Evolutionary conservation across 2,888 invertebrate genomes (phyloP), one percentile per base, ranked within the genome.

Genomic region (Trachelus stipa): DNA sequence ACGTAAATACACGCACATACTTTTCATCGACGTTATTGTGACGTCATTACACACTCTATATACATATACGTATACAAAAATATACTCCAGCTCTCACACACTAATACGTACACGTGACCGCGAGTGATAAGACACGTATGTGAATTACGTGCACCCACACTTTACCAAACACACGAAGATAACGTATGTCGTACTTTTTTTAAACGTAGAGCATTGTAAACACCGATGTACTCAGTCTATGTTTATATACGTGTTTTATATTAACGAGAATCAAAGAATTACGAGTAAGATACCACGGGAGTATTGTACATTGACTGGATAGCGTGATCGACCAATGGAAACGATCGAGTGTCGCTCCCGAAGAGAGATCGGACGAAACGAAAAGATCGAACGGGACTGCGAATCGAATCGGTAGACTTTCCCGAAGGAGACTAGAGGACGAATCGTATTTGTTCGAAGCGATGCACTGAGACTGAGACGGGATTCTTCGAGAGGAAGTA

Each of bases 231-330:
- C 88, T 90, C 90, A 88, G 86, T 90, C 89, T 90, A 90, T 90
- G 90, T 91, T 91, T 90, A 90, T 91, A 90, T 90, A 90, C 90
- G 89, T 90, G 90, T 90, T 91, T 91, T 91, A 89, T 90, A 90
- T 90, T 90, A 90, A 87, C 87, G 71, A 71, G 71, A 71, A 71
- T 71, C 31, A 71, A 71, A 71, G 31, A 71, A 71, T 30, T 71
- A 71, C 31, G 71, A 71, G 30, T 71, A 71, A 71, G 71, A 12
- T 71, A 31, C 71, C 33, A 30, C 71, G 71, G 71, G 33, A 30
- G 33, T 71, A 71, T 71, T 71, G 31, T 71, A 71, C 71, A 71
- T 71, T 71, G 71, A 15, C 2, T 33, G 71, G 33, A n/a, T 11
- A 12, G 40, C 40, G 23, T 9, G 40, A 56, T 56, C 40, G 40